Conservation (phyloP, 2,888 invertebrate species). For the Mesoligia furuncula region DNA sequence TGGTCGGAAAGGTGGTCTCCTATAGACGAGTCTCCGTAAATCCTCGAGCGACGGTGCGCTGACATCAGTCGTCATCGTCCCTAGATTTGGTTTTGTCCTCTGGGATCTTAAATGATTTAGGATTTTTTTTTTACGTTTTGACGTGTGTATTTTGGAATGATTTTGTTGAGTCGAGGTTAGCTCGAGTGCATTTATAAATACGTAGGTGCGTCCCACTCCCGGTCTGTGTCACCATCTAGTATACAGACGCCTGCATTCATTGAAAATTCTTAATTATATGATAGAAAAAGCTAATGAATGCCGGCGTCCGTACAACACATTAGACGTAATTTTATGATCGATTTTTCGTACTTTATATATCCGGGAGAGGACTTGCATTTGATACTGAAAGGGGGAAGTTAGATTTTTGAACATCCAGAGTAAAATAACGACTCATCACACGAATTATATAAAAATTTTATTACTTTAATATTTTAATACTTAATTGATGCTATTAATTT, state of each 20-base stretch:
- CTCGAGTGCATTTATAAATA: conserved; percentile 82
- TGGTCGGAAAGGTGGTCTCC: conserved; percentile 95
- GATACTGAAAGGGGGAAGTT: conserved; percentile 16
- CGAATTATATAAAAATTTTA: conserved; percentile 60
- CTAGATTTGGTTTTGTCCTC: conserved; percentile 62
- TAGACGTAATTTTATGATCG: not conserved
- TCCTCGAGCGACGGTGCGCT: conserved; percentile 15
- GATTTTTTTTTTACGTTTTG: conserved; percentile 79
- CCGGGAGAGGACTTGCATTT: conserved; percentile 53
- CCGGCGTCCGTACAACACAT: not conserved
- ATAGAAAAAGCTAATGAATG: conserved; percentile 2
- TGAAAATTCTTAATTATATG: not conserved
- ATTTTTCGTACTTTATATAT: not conserved
- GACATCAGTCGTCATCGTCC: conserved; percentile 25
- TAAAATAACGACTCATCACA: conserved; percentile 56
- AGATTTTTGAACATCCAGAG: conserved; percentile 43
- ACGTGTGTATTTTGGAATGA: conserved; percentile 79
- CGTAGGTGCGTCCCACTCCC: conserved; percentile 64
- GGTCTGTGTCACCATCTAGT: not conserved
- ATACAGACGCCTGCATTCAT: conserved; percentile 2
- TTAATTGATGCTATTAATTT: conserved; percentile 63
- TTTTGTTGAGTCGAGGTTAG: conserved; percentile 73
- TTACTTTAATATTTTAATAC: conserved; percentile 54
- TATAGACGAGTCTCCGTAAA: conserved; percentile 76
- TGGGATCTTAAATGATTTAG: conserved; percentile 63